These are phyloP conservation scores for Ia io DNA, from an alignment of 2,113 vertebrate genomes.

Conservation along the genomic window DNA sequence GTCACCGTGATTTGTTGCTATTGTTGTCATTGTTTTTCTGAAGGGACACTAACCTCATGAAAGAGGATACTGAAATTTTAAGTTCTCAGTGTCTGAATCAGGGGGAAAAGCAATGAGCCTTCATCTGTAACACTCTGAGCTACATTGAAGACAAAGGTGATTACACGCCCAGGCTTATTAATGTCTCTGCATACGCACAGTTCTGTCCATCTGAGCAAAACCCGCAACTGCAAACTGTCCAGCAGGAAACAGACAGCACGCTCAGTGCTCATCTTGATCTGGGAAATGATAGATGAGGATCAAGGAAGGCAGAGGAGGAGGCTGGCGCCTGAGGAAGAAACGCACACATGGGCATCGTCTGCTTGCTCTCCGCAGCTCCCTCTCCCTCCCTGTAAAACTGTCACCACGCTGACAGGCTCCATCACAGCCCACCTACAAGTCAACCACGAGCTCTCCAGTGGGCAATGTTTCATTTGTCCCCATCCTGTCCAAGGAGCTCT, in stretches of 20 bases:
- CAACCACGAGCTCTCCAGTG: background rate
- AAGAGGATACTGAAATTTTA: background rate
- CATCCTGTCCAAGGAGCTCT: background rate
- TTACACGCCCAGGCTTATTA: conserved; percentile 41
- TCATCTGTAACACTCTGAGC: conserved; percentile 17
- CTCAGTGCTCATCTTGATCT: background rate
- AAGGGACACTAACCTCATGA: background rate
- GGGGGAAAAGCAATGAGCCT: background rate
- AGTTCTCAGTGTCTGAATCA: background rate
- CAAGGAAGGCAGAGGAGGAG: background rate
- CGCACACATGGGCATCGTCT: background rate
- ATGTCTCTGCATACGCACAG: background rate
- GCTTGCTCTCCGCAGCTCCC: background rate
- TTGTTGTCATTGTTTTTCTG: background rate
- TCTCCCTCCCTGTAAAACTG: background rate
- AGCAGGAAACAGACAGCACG: background rate
- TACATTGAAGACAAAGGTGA: conserved; percentile 45
- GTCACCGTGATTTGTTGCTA: background rate
- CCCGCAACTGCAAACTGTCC: background rate
- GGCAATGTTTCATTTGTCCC: background rate
- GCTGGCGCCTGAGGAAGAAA: background rate
- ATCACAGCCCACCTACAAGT: background rate
- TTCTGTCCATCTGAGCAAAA: background rate
- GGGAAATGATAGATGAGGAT: conserved; percentile 26
- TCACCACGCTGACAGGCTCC: too few species aligned